phyloP scores from a whole-genome alignment of 2,797 vertebrate species.

The Falco rusticolus region DNA sequence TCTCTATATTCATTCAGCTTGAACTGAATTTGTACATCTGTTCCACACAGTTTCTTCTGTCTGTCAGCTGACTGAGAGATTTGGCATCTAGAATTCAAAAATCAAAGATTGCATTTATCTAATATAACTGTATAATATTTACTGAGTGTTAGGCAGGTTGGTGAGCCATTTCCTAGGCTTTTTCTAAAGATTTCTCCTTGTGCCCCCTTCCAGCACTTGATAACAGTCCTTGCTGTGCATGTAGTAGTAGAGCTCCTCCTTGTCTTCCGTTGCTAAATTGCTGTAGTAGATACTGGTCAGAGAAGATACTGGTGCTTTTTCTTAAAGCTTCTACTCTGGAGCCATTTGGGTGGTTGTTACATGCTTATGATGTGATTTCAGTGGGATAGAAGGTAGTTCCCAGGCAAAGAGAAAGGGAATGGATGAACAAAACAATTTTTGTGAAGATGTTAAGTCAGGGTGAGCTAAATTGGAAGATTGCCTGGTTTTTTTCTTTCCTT shows the following conservation, averaged over 20 bases:
- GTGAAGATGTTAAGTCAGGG: neutral
- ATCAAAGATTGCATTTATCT: neutral
- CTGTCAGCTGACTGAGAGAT: neutral
- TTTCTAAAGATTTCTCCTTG: conserved; percentile 34
- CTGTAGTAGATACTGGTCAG: neutral
- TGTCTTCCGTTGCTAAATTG: neutral
- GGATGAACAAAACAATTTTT: neutral
- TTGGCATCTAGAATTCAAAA: neutral
- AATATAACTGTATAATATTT: neutral
- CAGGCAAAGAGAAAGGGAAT: neutral
- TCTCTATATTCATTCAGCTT: neutral
- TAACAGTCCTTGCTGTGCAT: neutral
- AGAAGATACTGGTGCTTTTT: neutral
- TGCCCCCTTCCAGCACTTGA: neutral
- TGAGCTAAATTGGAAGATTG: neutral
- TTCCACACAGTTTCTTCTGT: neutral
- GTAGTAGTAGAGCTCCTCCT: neutral
- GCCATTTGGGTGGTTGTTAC: neutral
- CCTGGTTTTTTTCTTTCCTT: neutral
- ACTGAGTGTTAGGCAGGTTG: neutral
- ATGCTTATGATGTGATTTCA: neutral
- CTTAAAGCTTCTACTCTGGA: neutral
- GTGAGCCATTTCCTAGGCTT: neutral
- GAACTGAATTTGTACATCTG: neutral
- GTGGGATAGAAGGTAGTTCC: neutral